Evolutionary conservation across 2,888 invertebrate genomes (phyloP).

Genomic region (Cactoblastis cactorum): DNA sequence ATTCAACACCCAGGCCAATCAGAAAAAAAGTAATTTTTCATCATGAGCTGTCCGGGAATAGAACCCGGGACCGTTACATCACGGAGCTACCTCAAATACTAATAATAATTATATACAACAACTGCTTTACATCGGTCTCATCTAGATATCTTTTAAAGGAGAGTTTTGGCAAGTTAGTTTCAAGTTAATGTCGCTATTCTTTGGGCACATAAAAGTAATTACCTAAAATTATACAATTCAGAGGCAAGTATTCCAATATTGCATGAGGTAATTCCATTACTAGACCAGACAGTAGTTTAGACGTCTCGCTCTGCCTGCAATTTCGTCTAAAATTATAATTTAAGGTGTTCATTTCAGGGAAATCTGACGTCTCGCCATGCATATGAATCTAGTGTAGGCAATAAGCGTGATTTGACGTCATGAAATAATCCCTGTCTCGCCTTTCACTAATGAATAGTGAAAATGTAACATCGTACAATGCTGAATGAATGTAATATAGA

Average conservation of each 20-base stretch:
- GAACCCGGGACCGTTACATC: too few species aligned
- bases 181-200: too few species aligned
- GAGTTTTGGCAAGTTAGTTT: too few species aligned
- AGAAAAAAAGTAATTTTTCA: too few species aligned
- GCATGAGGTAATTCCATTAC: constrained; percentile 35
- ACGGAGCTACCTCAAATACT: too few species aligned
- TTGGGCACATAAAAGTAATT: too few species aligned
- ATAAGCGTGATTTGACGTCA: not conserved
- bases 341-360: constrained; percentile 14
- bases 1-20: too few species aligned
- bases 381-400: constrained; percentile 10
- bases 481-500: too few species aligned
- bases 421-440: not conserved
- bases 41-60: too few species aligned
- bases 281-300: constrained; percentile 15
- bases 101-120: too few species aligned
- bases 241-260: constrained; percentile 21
- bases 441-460: not conserved
- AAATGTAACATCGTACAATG: not conserved
- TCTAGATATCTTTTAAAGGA: too few species aligned
- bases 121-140: too few species aligned
- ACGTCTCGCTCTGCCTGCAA: constrained; percentile 18
- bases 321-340: constrained; percentile 24
- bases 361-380: constrained; percentile 11
- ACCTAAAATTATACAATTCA: not conserved